phyloP scores from a whole-genome alignment of 2,113 vertebrate species.

The Macaca mulatta region DNA sequence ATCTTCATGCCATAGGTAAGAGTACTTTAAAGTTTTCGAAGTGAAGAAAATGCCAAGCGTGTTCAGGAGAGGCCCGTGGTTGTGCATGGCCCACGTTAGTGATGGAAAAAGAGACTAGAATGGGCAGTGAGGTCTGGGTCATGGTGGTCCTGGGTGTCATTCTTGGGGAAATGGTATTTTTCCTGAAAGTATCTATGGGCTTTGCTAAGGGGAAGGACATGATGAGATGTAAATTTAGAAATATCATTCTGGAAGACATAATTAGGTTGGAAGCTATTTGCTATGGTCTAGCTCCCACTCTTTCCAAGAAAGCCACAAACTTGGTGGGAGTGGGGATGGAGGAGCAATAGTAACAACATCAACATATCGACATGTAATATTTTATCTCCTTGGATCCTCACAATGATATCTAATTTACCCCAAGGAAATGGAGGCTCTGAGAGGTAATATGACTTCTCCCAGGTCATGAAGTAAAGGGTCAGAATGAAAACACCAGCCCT shows the following conservation, averaged over 20 bases:
- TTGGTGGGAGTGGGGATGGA: not conserved
- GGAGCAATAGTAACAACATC: not conserved
- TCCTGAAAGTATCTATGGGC: not conserved
- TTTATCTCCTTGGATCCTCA: not conserved
- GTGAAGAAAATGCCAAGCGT: not conserved
- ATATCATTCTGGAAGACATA: not conserved
- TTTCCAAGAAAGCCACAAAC: not conserved
- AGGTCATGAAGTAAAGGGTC: not conserved
- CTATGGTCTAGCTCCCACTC: not conserved
- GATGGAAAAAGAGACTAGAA: too few relatives aligned
- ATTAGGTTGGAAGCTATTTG: not conserved
- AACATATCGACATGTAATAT: too few relatives aligned
- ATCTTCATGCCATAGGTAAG: not conserved
- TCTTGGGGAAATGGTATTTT: not conserved
- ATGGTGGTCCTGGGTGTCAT: not conserved
- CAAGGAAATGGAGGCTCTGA: not conserved
- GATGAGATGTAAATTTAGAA: not conserved
- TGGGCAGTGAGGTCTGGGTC: not conserved
- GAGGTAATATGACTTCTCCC: not conserved
- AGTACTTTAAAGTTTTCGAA: not conserved
- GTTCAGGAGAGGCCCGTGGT: not conserved
- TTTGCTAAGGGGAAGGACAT: not conserved
- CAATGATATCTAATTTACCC: not conserved
- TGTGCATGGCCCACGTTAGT: not conserved
- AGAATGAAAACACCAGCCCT: not conserved